Conservation (phyloP, 2,797 vertebrate genomes). For the Phoeniculus purpureus region DNA sequence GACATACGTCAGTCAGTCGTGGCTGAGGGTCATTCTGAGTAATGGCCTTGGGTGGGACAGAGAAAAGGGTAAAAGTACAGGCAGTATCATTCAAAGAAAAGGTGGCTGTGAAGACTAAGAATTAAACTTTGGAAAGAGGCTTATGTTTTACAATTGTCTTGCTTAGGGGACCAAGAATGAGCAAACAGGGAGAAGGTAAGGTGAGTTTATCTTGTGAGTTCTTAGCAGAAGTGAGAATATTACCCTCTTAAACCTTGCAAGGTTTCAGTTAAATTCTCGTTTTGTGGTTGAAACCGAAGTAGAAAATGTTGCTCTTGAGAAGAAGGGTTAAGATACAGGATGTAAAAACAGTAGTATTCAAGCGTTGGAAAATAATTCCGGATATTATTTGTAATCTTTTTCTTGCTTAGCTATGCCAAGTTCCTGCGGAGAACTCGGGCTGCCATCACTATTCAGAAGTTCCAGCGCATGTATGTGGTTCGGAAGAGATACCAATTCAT, state of each 20-base stretch:
- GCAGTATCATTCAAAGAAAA: not conserved
- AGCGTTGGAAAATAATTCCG: not conserved
- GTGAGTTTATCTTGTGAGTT: not conserved
- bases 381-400: not conserved
- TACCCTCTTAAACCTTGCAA: not conserved
- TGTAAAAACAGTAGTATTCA: not conserved
- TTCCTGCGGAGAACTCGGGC: constrained; percentile 91
- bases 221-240: not conserved
- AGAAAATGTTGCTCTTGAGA: not conserved
- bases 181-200: not conserved
- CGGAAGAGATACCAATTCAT: constrained; percentile 84
- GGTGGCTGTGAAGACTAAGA: not conserved
- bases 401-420: constrained; percentile 83
- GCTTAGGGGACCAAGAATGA: not conserved
- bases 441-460: constrained; percentile 91
- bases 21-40: not conserved
- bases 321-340: not conserved
- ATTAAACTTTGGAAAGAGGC: not conserved
- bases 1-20: not conserved
- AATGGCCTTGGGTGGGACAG: not conserved
- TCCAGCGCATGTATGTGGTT: constrained; percentile 89
- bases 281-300: not conserved
- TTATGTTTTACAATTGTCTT: not conserved
- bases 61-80: not conserved
- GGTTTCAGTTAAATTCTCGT: not conserved